Conservation (phyloP, 1,140 invertebrate species). For the Sycobia sp. region DNA sequence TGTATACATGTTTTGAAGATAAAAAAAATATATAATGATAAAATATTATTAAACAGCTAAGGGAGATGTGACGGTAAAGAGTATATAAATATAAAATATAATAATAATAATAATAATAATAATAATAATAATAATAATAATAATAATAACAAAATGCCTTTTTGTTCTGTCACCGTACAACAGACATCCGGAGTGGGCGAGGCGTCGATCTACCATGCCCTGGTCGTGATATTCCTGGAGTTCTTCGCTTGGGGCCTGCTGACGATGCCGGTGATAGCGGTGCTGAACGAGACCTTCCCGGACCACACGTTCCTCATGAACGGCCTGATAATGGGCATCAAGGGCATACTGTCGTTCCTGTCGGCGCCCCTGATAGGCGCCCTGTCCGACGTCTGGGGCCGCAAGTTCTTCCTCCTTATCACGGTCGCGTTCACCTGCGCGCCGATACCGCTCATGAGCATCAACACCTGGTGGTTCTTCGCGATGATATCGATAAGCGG, state of each 20-base stretch:
- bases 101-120: no score
- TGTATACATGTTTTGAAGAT: no score
- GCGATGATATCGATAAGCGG: slow-evolving; percentile 99
- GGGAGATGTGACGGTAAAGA: no score
- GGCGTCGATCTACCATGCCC: slow-evolving; percentile 95
- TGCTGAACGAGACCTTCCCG: slow-evolving; percentile 96
- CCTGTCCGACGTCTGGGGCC: slow-evolving; percentile 95
- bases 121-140: no score
- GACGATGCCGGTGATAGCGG: slow-evolving; percentile 96
- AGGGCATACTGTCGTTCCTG: slow-evolving; percentile 96
- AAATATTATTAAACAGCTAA: no score
- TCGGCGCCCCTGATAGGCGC: slow-evolving; percentile 96
- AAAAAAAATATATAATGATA: no score
- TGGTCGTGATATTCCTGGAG: slow-evolving; percentile 99
- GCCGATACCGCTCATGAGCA: slow-evolving; percentile 97
- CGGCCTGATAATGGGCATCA: slow-evolving; percentile 97
- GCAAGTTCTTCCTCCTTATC: slow-evolving; percentile 97
- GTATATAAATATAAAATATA: no score
- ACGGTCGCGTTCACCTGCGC: slow-evolving; percentile 99
- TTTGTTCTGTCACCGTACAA: no score
- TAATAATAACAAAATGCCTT: no score
- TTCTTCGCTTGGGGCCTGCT: slow-evolving; percentile 99
- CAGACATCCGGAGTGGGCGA: slow-evolving; percentile 87
- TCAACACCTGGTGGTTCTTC: slow-evolving; percentile 99
- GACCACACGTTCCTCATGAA: slow-evolving; percentile 99